Evolutionary conservation across 2,888 invertebrate genomes (phyloP).

Genomic region (Drosophila koepferae): DNA sequence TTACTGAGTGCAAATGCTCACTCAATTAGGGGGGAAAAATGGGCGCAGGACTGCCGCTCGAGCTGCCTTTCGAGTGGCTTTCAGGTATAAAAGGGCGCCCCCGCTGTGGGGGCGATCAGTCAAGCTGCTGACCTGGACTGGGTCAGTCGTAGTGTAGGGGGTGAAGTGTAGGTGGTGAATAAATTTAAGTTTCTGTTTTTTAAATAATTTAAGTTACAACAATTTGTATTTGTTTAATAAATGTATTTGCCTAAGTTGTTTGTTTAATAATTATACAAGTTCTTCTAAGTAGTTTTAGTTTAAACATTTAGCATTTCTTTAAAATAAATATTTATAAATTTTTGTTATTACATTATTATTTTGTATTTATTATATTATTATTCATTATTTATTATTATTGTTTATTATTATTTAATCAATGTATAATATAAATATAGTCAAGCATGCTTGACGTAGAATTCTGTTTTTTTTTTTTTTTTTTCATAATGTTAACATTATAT

Average conservation of each 20-base stretch:
- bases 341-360: no score
- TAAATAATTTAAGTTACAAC: neutral
- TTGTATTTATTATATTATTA: no score
- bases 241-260: neutral
- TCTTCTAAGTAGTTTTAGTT: no score
- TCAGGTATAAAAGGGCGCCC: neutral
- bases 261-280: neutral
- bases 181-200: neutral
- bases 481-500: no score
- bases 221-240: neutral
- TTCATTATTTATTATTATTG: no score
- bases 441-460: no score
- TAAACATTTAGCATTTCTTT: no score
- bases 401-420: no score
- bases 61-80: neutral
- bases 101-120: constrained; percentile 1
- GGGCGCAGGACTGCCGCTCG: neutral
- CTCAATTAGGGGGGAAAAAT: neutral
- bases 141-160: neutral
- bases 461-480: no score
- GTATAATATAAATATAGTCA: no score
- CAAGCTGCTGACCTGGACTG: neutral
- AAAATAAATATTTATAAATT: no score
- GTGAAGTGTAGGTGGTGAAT: neutral
- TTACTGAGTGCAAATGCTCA: neutral